Conservation (phyloP, 2,888 invertebrate genomes). For the Doris montereyensis region DNA sequence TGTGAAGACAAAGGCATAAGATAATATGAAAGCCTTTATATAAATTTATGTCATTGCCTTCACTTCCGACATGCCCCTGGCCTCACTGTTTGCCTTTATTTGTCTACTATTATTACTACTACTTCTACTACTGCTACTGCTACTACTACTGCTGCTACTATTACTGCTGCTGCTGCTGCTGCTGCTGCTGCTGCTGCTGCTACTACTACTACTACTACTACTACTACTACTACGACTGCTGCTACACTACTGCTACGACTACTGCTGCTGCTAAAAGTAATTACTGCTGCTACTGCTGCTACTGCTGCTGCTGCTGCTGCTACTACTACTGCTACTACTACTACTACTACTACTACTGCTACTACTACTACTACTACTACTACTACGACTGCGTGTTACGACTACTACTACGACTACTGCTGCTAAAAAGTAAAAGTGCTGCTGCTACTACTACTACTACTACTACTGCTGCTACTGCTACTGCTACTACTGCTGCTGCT, state of each 20-base stretch:
- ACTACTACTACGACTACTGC: too few species aligned
- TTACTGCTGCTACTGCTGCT: conserved; percentile 15
- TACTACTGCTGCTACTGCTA: conserved; percentile 21
- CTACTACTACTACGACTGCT: too few species aligned
- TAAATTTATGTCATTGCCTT: too few species aligned
- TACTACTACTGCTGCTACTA: conserved; percentile 2
- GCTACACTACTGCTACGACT: too few species aligned
- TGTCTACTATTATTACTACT: not conserved
- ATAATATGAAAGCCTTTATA: too few species aligned
- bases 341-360: conserved; percentile 11
- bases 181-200: not conserved
- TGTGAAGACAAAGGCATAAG: too few species aligned
- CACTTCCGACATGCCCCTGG: too few species aligned
- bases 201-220: not conserved
- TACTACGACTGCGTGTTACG: too few species aligned
- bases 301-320: not conserved
- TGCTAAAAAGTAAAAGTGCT: too few species aligned
- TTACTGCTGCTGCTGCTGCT: not conserved
- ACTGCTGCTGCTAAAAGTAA: too few species aligned
- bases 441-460: conserved; percentile 18
- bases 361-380: conserved; percentile 3
- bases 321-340: not conserved
- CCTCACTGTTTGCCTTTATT: not conserved
- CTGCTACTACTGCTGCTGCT: not conserved
- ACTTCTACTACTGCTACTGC: conserved; percentile 15